phyloP scores from a whole-genome alignment of 2,888 invertebrate genomes.

The Perizoma flavofasciatum region DNA sequence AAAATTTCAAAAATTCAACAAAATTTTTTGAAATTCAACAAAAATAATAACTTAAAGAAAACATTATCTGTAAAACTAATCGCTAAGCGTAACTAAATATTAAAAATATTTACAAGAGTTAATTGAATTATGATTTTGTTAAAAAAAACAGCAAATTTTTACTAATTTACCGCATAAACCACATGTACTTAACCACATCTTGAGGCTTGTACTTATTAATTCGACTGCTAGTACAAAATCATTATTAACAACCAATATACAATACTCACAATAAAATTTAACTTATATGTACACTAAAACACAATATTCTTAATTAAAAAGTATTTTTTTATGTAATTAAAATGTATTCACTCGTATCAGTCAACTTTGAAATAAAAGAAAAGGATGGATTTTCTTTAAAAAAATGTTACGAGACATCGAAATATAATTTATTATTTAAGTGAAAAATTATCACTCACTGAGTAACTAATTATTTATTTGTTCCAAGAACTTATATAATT shows the following conservation, averaged over 20 bases:
- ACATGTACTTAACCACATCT: not conserved
- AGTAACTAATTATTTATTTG: too few species aligned
- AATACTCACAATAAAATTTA: slow-evolving; percentile 51
- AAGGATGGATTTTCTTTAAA: too few species aligned
- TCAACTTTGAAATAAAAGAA: slow-evolving; percentile 8
- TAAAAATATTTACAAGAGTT: slow-evolving; percentile 44
- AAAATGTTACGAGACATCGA: too few species aligned
- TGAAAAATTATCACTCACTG: too few species aligned
- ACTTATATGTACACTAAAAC: slow-evolving; percentile 47
- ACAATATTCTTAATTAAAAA: slow-evolving; percentile 23
- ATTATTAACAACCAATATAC: slow-evolving; percentile 83
- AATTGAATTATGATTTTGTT: slow-evolving; percentile 23
- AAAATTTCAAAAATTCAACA: too few species aligned
- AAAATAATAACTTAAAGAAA: slow-evolving; percentile 59
- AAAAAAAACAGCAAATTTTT: slow-evolving; percentile 18
- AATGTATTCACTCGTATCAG: slow-evolving; percentile 19
- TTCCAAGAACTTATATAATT: too few species aligned
- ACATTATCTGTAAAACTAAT: slow-evolving; percentile 51
- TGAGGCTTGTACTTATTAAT: too few species aligned
- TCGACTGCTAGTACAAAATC: slow-evolving; percentile 57
- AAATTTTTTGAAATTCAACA: slow-evolving; percentile 74
- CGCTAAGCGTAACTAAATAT: slow-evolving; percentile 65
- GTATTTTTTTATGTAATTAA: too few species aligned
- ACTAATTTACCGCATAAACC: not conserved
- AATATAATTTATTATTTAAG: too few species aligned